phyloP scores from a whole-genome alignment of 1,140 invertebrate genomes.

The Phymastichus coffea region DNA sequence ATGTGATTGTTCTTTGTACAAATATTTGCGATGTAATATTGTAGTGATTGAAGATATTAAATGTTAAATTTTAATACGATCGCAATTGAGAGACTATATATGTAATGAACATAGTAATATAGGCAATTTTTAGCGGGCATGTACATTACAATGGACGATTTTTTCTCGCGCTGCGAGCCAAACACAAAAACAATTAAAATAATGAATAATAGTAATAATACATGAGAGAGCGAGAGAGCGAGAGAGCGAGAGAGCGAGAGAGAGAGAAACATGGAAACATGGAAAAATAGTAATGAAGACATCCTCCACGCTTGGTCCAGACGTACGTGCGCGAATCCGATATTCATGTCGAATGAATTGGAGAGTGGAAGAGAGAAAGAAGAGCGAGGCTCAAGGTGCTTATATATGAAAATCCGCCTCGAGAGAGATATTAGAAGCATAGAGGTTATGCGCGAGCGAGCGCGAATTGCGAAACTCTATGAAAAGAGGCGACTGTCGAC shows the following conservation, averaged over 20 bases:
- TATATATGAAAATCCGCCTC: not conserved
- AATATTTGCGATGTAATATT: conserved; percentile 58
- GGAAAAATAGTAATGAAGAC: too few relatives aligned
- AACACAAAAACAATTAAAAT: too few relatives aligned
- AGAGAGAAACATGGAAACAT: not conserved
- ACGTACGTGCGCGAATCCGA: too few relatives aligned
- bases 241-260: not conserved
- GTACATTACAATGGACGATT: conserved; percentile 48
- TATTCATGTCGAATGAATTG: too few relatives aligned
- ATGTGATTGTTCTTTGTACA: conserved; percentile 60
- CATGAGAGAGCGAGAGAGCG: not conserved
- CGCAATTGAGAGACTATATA: conserved; percentile 52
- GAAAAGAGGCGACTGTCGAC: too few relatives aligned
- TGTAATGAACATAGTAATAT: conserved; percentile 30
- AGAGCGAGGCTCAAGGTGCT: conserved; percentile 8
- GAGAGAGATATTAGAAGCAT: not conserved
- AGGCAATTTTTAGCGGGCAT: conserved; percentile 54
- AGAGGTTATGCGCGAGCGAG: not conserved
- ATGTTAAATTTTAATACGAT: conserved; percentile 60
- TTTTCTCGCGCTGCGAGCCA: conserved; percentile 13
- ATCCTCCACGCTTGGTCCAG: too few relatives aligned
- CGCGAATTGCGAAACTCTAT: too few relatives aligned
- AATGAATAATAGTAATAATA: too few relatives aligned
- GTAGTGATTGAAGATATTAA: conserved; percentile 56
- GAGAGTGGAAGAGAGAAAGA: too few relatives aligned